Percentiles rank a stretch among this genome's conserved stretches.
Conservation (phyloP, 2,797 vertebrate genomes). For the Rhinichthys osculus region DNA sequence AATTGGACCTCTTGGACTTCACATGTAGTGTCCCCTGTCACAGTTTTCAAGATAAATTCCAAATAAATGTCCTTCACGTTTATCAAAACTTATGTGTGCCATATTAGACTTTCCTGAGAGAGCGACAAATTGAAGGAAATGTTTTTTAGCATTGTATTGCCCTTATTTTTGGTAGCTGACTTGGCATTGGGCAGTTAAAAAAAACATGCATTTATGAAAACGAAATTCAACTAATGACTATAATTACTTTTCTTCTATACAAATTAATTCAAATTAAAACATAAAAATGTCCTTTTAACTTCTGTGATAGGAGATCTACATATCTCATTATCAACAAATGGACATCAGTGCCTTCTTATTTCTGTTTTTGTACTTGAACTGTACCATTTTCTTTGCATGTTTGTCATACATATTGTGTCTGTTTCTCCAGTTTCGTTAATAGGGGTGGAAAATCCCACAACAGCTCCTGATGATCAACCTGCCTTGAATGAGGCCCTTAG, state of each 20-base stretch:
- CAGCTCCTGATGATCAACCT: conserved; percentile 44
- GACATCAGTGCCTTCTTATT: neutral
- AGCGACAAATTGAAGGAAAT: neutral
- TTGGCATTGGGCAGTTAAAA: neutral
- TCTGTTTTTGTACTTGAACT: neutral
- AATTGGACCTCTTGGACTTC: neutral
- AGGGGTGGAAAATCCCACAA: conserved; percentile 40
- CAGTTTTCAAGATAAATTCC: conserved; percentile 18
- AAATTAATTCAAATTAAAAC: neutral
- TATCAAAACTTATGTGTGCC: neutral
- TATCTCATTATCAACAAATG: neutral
- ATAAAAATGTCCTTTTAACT: neutral
- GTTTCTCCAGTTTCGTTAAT: conserved; percentile 47
- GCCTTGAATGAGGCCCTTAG: conserved; percentile 21
- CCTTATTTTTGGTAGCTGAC: neutral
- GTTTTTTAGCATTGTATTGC: neutral
- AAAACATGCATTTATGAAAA: neutral
- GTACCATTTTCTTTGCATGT: conserved; percentile 1
- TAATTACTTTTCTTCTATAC: conserved; percentile 1
- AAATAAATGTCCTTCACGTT: conserved; percentile 11
- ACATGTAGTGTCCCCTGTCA: neutral
- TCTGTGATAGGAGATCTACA: neutral
- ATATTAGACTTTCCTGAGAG: neutral
- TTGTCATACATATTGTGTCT: conserved; percentile 18
- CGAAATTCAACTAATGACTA: conserved; percentile 2